phyloP scores from a whole-genome alignment of 2,113 vertebrate genomes.

The Brachirus orientalis region DNA sequence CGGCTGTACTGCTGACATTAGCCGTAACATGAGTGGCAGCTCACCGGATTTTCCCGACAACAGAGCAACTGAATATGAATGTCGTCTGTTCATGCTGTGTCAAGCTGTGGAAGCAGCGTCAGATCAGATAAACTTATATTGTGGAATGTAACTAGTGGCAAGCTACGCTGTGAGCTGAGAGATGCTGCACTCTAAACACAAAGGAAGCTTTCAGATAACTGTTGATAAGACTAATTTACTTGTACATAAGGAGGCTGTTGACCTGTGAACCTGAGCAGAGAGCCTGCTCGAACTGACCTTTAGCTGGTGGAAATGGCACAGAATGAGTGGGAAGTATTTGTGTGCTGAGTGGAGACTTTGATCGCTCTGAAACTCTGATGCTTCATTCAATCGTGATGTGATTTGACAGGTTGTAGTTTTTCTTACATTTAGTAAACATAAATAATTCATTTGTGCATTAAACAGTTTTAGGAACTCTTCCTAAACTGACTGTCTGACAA shows the following conservation, averaged over 20 bases:
- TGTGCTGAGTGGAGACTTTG: constrained; percentile 32
- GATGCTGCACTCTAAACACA: constrained; percentile 19
- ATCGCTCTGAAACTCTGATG: constrained; percentile 8
- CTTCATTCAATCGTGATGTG: not conserved
- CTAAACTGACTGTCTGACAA: no score
- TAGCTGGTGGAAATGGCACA: constrained; percentile 30
- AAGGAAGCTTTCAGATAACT: constrained; percentile 20
- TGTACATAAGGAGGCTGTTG: constrained; percentile 36
- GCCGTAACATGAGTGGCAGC: constrained; percentile 24
- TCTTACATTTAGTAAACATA: no score
- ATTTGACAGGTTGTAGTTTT: not conserved
- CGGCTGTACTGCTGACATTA: constrained; percentile 1
- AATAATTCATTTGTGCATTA: no score
- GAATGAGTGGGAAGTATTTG: constrained; percentile 36
- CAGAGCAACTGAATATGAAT: constrained; percentile 17
- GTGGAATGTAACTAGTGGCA: constrained; percentile 40
- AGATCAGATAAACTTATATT: constrained; percentile 62
- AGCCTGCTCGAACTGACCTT: constrained; percentile 56
- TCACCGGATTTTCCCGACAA: constrained; percentile 32
- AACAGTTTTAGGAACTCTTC: no score
- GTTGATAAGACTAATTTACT: constrained; percentile 52
- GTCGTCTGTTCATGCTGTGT: constrained; percentile 44
- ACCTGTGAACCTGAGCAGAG: constrained; percentile 64
- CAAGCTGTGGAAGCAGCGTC: constrained; percentile 55
- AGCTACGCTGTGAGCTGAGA: constrained; percentile 11